These are phyloP conservation scores for Creontiades dilutus DNA, from an alignment of 2,888 invertebrate genomes.

Conservation along the genomic window DNA sequence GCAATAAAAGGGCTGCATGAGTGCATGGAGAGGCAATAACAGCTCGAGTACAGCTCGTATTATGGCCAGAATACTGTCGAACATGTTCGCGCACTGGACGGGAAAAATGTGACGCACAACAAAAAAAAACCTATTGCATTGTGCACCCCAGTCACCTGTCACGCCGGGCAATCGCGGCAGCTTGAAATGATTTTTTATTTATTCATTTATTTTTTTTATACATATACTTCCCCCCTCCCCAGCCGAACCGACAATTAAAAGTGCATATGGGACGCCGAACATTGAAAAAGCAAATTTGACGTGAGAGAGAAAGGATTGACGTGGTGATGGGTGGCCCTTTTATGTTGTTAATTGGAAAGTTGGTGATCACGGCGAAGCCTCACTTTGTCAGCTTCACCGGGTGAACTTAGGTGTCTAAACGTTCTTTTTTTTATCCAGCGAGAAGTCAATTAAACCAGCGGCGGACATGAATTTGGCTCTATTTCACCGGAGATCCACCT, in stretches of 20 bases:
- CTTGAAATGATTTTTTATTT: conserved; percentile 24
- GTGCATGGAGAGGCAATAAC: conserved; percentile 39
- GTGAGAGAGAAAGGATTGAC: conserved; percentile 31
- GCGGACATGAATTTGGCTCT: neutral
- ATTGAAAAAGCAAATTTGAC: conserved; percentile 44
- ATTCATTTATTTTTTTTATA: neutral
- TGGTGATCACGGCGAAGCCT: neutral
- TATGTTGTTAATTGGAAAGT: conserved; percentile 58
- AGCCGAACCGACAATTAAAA: neutral
- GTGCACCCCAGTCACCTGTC: conserved; percentile 47
- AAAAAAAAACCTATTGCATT: conserved; percentile 52
- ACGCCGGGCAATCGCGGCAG: conserved; percentile 19
- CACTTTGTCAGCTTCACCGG: conserved; percentile 35
- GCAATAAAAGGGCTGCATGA: conserved; percentile 30
- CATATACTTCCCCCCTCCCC: neutral
- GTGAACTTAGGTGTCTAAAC: conserved; percentile 20
- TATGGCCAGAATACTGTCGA: conserved; percentile 9
- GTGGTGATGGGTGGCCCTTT: conserved; percentile 49
- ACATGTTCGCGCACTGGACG: neutral
- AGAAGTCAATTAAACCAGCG: neutral
- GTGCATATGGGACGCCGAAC: conserved; percentile 51
- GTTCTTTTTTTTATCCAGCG: neutral
- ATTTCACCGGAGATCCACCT: neutral
- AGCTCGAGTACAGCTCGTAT: neutral
- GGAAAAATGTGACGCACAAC: conserved; percentile 29